Evolutionary conservation across 2,797 vertebrate genomes (phyloP), one percentile per base, ranked within the genome.

Genomic region (Catamblyrhynchus diadema): DNA sequence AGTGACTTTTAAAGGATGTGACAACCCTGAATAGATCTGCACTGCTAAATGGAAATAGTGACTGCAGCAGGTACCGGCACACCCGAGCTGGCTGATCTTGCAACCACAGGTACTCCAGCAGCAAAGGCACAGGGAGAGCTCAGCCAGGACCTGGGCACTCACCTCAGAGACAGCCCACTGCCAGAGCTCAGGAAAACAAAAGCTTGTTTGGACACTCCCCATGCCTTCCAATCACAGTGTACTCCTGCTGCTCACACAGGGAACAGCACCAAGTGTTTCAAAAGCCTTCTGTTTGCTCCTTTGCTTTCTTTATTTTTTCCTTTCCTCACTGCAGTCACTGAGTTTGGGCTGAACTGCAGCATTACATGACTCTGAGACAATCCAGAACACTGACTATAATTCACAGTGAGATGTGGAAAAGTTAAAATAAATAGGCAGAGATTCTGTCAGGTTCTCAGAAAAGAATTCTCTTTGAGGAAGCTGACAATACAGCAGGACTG

Each of bases 191-290:
- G 8, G 5, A 35, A 35, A 72, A 37, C 47, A 81, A 41, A 44
- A 48, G 35, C 39, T 73, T 2, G 0, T 81, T 32, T 23, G 32
- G 81, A 48, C 8, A 20, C 39, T 56, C 67, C 51, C 32, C 2
- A 8, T 5, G 33, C 22, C 48, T 27, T 32, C 56, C 24, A 67
- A 3, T 1, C 0, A 0, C 1, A 71, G 35, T 0, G 0, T 2
- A 4, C 59, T 60, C 16, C 53, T 45, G 30, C 84, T 72, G 89
- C 66, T 86, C 59, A 14, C 66, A 19, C 24, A 60, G 30, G 21
- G n/a, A 84, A 62, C 32, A n/a, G 59, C 22, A 69, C 2, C 15
- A 22, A 57, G 41, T 2, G 9, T 6, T 87, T 48, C 19, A 48
- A 42, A 77, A 73, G 33, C 60, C 28, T 62, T 23, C 42, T 8